Percentiles rank a stretch among this genome's conserved stretches.
Evolutionary conservation across 2,888 invertebrate genomes (phyloP).

Genomic region (Perithous albicinctus): DNA sequence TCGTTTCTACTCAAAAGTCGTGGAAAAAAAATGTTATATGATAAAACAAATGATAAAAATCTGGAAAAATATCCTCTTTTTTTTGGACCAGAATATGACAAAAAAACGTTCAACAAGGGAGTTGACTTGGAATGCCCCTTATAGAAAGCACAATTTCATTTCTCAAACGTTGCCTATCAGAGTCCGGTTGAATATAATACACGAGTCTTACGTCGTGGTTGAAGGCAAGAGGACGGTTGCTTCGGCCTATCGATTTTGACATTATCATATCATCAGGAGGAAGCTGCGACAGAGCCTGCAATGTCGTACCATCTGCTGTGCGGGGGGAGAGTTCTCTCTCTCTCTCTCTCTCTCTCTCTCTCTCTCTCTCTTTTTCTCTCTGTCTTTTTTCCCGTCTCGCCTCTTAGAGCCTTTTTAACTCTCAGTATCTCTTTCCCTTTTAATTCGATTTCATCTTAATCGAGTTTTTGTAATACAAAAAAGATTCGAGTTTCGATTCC

Average conservation of each 20-base stretch:
- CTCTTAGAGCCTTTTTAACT: constrained; percentile 21
- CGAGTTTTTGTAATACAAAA: constrained; percentile 34
- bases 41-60: too few species aligned
- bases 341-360: constrained; percentile 14
- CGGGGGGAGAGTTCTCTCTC: constrained; percentile 49
- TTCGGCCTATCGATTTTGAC: constrained; percentile 71
- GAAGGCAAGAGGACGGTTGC: constrained; percentile 49
- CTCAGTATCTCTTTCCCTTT: constrained; percentile 24
- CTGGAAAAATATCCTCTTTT: too few species aligned
- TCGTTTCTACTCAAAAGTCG: too few species aligned
- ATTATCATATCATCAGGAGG: constrained; percentile 67
- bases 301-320: constrained; percentile 71
- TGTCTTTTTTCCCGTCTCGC: constrained; percentile 28
- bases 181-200: constrained; percentile 25
- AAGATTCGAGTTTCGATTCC: constrained; percentile 2
- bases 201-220: constrained; percentile 33
- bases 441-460: constrained; percentile 53
- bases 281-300: constrained; percentile 48
- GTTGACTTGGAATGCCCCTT: too few species aligned
- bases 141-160: neutral
- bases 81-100: too few species aligned
- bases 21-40: too few species aligned
- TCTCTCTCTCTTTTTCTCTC: constrained; percentile 12
- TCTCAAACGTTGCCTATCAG: constrained; percentile 25
- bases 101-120: too few species aligned